Evolutionary conservation across 2,113 vertebrate genomes (phyloP).

Genomic region (Acanthisitta chloris): DNA sequence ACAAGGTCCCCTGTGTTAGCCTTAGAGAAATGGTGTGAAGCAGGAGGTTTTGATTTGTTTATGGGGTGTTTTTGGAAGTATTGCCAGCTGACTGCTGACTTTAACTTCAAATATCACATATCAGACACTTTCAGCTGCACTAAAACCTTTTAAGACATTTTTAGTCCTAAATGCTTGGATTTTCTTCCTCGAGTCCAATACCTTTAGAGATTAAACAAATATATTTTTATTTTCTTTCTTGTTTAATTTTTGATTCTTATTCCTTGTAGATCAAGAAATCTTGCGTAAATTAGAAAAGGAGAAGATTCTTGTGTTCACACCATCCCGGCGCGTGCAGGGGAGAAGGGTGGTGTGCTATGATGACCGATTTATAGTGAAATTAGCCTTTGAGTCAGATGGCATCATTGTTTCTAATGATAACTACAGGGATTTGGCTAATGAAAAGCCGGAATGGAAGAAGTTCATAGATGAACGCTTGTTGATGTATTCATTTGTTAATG

Average conservation of each 20-base stretch:
- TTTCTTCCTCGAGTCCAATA: not conserved
- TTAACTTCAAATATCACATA: not conserved
- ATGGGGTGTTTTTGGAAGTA: not conserved
- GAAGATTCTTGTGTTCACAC: conserved; percentile 95
- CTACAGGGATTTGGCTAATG: conserved; percentile 94
- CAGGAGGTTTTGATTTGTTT: not conserved
- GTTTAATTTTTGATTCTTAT: not conserved
- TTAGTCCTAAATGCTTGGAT: not conserved
- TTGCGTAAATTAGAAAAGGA: conserved; percentile 93
- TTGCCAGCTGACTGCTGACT: not conserved
- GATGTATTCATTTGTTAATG: conserved; percentile 98
- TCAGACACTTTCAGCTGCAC: not conserved
- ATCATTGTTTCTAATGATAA: conserved; percentile 98
- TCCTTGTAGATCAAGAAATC: conserved; percentile 91
- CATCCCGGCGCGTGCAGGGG: conserved; percentile 92
- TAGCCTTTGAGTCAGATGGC: conserved; percentile 94
- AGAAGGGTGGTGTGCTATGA: conserved; percentile 96
- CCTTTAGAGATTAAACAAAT: not conserved
- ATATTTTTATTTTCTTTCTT: not conserved
- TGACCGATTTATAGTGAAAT: conserved; percentile 94
- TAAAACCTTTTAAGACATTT: not conserved
- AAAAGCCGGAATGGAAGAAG: conserved; percentile 98
- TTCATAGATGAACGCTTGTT: conserved; percentile 95
- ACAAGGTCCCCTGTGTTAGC: not conserved
- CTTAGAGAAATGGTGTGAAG: not conserved